phyloP scores from a whole-genome alignment of 30 jellyfish, hydroid and myxozoan genomes.

The Cassiopea xamachana region DNA sequence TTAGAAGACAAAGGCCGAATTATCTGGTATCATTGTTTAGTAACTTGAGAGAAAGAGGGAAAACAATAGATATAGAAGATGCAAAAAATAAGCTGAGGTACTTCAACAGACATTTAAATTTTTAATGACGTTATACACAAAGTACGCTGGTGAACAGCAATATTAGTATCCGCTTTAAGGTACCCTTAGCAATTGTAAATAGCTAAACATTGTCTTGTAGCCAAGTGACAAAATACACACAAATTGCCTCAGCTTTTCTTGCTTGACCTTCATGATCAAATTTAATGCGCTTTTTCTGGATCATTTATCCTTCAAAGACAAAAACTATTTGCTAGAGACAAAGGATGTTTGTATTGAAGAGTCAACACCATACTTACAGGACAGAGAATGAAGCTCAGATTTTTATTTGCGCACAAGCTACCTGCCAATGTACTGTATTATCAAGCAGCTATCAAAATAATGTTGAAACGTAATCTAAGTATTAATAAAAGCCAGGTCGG shows the following conservation, averaged over 20 bases:
- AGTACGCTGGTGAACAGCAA: no score
- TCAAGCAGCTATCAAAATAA: neutral
- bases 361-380: neutral
- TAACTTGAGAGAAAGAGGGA: no score
- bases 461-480: constrained; percentile 16
- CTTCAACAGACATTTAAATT: no score
- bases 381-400: neutral
- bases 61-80: no score
- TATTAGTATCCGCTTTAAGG: no score
- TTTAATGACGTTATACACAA: no score
- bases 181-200: no score
- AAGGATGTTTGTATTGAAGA: neutral
- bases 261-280: neutral
- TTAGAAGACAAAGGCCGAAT: no score
- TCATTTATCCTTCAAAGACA: neutral
- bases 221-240: constrained; percentile 5
- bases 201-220: neutral
- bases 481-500: constrained; percentile 1
- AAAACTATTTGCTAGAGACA: neutral
- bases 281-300: neutral
- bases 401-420: neutral
- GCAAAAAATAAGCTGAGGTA: no score
- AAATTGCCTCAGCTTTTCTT: neutral
- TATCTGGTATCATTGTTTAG: no score
- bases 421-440: neutral